phyloP scores from a whole-genome alignment of 2,888 invertebrate species.

The Chymomyza fuscimana region DNA sequence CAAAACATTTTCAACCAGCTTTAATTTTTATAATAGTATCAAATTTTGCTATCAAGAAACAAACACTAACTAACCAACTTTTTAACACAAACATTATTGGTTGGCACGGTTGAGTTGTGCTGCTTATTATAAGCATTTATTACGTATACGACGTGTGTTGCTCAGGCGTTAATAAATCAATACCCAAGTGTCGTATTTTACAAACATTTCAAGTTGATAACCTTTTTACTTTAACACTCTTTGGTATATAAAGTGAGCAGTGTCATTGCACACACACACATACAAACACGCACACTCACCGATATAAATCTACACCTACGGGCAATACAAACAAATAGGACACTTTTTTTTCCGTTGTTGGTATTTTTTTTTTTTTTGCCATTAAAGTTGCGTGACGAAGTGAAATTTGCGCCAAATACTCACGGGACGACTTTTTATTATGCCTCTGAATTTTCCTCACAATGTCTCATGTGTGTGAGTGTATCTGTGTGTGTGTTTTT shows the following conservation, averaged over 20 bases:
- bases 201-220: constrained; percentile 68
- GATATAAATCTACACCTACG: background rate
- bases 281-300: background rate
- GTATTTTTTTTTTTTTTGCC: constrained; percentile 41
- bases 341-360: background rate
- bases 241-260: constrained; percentile 34
- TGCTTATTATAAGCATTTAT: constrained; percentile 17
- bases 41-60: too few relatives aligned
- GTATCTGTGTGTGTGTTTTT: constrained; percentile 2
- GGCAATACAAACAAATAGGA: background rate
- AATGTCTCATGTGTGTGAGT: constrained; percentile 11
- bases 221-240: constrained; percentile 61
- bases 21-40: too few relatives aligned
- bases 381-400: constrained; percentile 68
- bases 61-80: too few relatives aligned
- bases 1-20: too few relatives aligned
- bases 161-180: constrained; percentile 64
- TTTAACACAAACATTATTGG: background rate
- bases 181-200: constrained; percentile 60
- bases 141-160: constrained; percentile 51
- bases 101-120: background rate
- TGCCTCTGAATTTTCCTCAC: constrained; percentile 14
- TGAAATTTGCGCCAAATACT: constrained; percentile 10
- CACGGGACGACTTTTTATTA: constrained; percentile 13
- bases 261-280: constrained; percentile 23